Conservation (phyloP, 2,797 vertebrate genomes). For the Florisuga fusca region DNA sequence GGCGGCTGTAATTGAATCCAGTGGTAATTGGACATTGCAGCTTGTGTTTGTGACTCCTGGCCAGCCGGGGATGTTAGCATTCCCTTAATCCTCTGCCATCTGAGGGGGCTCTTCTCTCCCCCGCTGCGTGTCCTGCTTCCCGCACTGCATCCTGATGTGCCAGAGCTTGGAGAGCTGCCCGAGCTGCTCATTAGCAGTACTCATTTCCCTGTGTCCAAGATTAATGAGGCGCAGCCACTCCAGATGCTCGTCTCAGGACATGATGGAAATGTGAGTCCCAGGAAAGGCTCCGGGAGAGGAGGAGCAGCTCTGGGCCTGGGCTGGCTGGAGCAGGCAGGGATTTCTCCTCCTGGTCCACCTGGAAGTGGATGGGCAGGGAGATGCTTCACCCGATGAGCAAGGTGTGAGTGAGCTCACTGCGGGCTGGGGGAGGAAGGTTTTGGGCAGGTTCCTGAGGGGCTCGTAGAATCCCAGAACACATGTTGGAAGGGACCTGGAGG, state of each 20-base stretch:
- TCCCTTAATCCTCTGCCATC: constrained; percentile 54
- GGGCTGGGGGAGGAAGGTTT: not conserved
- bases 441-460: not conserved
- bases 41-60: constrained; percentile 40
- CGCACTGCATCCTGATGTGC: constrained; percentile 31
- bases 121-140: not conserved
- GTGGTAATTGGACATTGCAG: constrained; percentile 1
- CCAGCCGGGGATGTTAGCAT: not conserved
- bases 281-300: not conserved
- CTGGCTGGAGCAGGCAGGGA: not conserved
- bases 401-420: rapidly evolving
- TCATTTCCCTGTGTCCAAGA: constrained; percentile 60
- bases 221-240: constrained; percentile 61
- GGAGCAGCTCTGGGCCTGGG: not conserved
- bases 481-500: too few species aligned
- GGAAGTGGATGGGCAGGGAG: not conserved
- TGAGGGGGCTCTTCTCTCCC: not conserved
- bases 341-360: not conserved
- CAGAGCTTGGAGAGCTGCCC: constrained; percentile 62
- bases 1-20: constrained; percentile 8
- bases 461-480: too few species aligned
- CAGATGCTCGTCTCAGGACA: constrained; percentile 55
- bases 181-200: constrained; percentile 32
- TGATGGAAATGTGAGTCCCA: not conserved
- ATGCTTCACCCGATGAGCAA: rapidly evolving